These are phyloP conservation scores for Heliconius ethilla DNA, from an alignment of 2,888 invertebrate genomes.

Conservation along the genomic window DNA sequence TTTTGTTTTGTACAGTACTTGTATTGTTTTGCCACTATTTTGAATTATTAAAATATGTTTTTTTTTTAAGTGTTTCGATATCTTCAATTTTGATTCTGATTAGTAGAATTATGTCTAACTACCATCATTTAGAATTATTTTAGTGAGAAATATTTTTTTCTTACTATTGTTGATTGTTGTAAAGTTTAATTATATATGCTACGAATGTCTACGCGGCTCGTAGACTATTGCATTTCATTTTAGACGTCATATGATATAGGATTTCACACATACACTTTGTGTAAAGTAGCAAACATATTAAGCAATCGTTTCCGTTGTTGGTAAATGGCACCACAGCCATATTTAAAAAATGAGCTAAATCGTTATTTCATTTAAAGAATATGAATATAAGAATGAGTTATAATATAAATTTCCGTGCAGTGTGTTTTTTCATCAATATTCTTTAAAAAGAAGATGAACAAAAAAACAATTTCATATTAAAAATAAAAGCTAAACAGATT, in stretches of 20 bases:
- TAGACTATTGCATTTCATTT: slow-evolving; percentile 44
- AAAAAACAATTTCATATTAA: background rate
- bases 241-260: background rate
- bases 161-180: background rate
- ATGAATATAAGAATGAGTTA: background rate
- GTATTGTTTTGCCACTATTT: slow-evolving; percentile 62
- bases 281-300: slow-evolving; percentile 1
- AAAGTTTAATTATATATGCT: slow-evolving; percentile 45
- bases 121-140: slow-evolving; percentile 21
- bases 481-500: background rate
- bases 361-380: background rate
- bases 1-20: slow-evolving; percentile 59
- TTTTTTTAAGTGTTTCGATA: slow-evolving; percentile 17
- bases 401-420: background rate
- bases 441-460: background rate
- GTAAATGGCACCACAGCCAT: slow-evolving; percentile 2
- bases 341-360: background rate
- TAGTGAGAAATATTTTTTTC: background rate
- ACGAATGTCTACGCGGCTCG: slow-evolving; percentile 58
- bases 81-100: slow-evolving; percentile 20
- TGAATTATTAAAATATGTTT: background rate
- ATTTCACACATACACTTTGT: slow-evolving; percentile 7
- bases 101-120: slow-evolving; percentile 10
- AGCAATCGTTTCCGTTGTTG: slow-evolving; percentile 21
- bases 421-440: background rate